Conservation (phyloP, 2,113 vertebrate species). For the Phaethornis superciliosus region DNA sequence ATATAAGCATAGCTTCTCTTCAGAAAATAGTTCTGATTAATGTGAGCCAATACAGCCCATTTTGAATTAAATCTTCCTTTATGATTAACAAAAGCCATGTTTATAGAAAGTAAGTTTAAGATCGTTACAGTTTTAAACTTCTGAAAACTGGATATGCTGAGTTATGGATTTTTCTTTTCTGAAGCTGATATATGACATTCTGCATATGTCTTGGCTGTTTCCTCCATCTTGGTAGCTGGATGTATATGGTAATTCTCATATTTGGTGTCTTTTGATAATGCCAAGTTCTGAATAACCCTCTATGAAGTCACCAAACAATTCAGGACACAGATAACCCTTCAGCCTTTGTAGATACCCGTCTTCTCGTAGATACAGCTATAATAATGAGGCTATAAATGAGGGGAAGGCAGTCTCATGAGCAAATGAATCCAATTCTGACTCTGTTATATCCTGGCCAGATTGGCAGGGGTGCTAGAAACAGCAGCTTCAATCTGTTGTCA, state of each 20-base stretch:
- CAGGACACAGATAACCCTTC: neutral
- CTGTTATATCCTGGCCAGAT: neutral
- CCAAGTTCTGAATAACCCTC: neutral
- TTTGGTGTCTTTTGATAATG: neutral
- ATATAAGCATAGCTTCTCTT: neutral
- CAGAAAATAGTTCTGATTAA: constrained; percentile 2
- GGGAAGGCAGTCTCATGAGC: constrained; percentile 6
- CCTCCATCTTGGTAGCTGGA: neutral
- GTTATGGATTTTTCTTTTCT: neutral
- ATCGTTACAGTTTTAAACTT: neutral
- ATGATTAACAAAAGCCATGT: constrained; percentile 10
- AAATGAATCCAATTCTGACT: neutral
- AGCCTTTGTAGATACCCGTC: neutral
- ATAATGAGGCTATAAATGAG: constrained; percentile 33
- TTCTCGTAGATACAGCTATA: neutral
- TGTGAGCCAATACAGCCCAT: neutral
- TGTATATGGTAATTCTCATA: neutral
- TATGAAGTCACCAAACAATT: neutral
- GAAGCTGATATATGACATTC: neutral
- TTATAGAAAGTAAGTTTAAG: neutral
- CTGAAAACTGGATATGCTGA: neutral
- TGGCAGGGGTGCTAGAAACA: constrained; percentile 36
- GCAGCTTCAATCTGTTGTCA: constrained; percentile 9
- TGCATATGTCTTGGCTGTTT: neutral
- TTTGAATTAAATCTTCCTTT: constrained; percentile 15